Conservation (phyloP, 2,797 vertebrate genomes). For the Molossus molossus region DNA sequence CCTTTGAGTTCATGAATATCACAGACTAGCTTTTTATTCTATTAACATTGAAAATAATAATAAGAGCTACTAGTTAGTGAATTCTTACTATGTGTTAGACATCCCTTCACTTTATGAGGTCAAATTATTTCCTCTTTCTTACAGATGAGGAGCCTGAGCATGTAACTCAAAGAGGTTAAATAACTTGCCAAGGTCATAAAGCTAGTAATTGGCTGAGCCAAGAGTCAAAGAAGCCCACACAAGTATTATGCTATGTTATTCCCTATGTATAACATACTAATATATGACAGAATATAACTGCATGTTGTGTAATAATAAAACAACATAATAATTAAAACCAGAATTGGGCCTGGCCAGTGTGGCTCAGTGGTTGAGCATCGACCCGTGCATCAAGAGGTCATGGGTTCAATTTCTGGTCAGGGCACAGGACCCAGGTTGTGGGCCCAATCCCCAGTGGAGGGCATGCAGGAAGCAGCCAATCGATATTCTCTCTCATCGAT, state of each 20-base stretch:
- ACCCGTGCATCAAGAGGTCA: no score
- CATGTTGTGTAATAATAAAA: not conserved
- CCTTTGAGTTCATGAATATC: not conserved
- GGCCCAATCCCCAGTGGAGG: no score
- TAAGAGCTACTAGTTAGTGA: not conserved
- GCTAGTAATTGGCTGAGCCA: not conserved
- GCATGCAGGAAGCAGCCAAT: no score
- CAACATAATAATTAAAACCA: not conserved
- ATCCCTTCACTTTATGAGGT: not conserved
- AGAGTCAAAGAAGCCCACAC: not conserved
- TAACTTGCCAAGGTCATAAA: not conserved
- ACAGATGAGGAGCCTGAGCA: not conserved
- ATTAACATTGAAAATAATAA: not conserved
- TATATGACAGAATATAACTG: not conserved
- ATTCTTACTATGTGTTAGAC: not conserved
- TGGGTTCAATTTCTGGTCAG: no score
- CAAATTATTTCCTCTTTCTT: not conserved
- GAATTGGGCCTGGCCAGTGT: no score
- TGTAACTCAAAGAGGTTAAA: not conserved
- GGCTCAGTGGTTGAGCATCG: no score
- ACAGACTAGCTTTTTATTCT: not conserved
- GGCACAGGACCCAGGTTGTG: no score
- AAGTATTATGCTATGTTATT: not conserved
- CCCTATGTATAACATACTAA: not conserved
- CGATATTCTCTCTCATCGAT: no score